A percentile compares a stretch with the other conserved stretches of the same genome.
These are phyloP conservation scores for Rhopalosiphum maidis DNA, from an alignment of 1,140 invertebrate genomes.

Conservation along the genomic window DNA sequence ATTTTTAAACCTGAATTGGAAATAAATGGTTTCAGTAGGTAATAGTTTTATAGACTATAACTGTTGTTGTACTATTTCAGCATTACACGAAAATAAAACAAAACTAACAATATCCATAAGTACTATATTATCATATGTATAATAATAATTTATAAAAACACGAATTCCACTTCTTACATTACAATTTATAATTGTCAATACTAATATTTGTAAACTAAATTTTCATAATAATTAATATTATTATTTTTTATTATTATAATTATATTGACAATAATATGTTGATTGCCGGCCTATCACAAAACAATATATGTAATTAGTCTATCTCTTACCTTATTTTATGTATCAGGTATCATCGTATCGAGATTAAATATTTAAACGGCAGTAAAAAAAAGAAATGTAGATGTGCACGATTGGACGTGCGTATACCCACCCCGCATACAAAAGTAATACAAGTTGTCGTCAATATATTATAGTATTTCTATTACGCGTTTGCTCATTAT, in stretches of 20 bases:
- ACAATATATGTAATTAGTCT: no score
- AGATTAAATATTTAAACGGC: neutral
- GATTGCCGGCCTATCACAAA: no score
- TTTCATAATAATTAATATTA: no score
- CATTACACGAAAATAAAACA: neutral
- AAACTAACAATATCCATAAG: neutral
- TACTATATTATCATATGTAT: neutral
- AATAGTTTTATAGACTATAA: neutral
- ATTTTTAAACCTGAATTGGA: neutral
- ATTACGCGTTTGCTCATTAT: neutral
- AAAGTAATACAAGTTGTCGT: neutral
- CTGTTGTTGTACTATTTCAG: neutral
- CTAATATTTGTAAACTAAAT: no score
- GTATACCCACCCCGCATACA: neutral
- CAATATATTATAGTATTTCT: slow-evolving; percentile 12
- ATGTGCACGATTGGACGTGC: neutral
- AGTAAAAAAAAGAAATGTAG: neutral
- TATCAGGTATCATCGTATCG: neutral
- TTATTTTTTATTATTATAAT: no score
- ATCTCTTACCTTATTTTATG: neutral
- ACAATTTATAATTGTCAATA: no score
- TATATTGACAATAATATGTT: no score
- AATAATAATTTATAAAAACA: no score
- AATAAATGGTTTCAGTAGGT: neutral
- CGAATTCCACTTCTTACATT: no score